Conservation (phyloP, 2,797 vertebrate genomes). For the Cyprinella venusta region DNA sequence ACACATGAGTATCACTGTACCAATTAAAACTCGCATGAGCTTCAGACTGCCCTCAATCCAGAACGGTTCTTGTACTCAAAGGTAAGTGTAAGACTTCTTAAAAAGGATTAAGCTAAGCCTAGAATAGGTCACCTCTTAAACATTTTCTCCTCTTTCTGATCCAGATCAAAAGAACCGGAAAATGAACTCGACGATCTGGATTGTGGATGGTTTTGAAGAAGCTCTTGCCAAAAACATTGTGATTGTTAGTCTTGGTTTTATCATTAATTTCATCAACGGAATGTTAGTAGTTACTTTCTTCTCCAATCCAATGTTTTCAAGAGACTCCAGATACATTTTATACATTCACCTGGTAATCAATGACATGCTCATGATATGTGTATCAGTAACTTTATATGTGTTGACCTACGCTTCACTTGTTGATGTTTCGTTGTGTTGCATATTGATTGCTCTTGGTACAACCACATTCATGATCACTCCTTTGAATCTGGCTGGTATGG, state of each 20-base stretch:
- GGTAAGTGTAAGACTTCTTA: not conserved
- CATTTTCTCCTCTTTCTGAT: not conserved
- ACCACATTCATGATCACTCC: conserved; percentile 71
- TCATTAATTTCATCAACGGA: conserved; percentile 74
- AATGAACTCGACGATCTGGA: conserved; percentile 19
- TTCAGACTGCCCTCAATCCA: not conserved
- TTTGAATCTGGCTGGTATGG: conserved; percentile 77
- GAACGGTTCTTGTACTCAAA: not conserved
- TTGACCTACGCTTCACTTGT: conserved; percentile 62
- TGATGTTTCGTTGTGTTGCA: conserved; percentile 61
- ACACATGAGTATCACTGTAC: not conserved
- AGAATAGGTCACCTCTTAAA: not conserved
- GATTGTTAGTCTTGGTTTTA: conserved; percentile 69
- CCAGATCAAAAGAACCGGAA: not conserved
- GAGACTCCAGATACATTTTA: conserved; percentile 74
- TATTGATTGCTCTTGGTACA: conserved; percentile 63
- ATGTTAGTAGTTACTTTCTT: conserved; percentile 71
- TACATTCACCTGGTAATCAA: conserved; percentile 74
- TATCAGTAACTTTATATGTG: conserved; percentile 60
- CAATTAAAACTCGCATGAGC: not conserved
- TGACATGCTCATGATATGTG: conserved; percentile 70
- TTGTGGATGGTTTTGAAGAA: conserved; percentile 60
- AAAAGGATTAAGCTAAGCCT: not conserved
- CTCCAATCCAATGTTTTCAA: conserved; percentile 41
- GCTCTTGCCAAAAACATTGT: conserved; percentile 74